Base-by-base conservation (phyloP, 2,888 invertebrate genomes). In the Latrodectus elegans region DNA sequence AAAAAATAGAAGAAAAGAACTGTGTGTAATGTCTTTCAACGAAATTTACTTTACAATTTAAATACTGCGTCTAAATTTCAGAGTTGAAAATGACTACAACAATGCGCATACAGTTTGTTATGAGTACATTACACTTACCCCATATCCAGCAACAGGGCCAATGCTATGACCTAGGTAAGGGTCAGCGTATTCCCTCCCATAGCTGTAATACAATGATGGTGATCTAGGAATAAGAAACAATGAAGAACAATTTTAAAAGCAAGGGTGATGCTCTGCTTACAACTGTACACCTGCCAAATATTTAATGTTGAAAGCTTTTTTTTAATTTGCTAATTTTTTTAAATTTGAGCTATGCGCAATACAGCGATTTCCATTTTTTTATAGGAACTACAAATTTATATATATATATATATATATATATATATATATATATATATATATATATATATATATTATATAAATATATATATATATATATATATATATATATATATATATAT, bases 111-210 rank as follows among this genome's bases (percentile, higher is more conserved):
- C 72, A 81, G 26, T 52, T 76, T 82, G 76, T 80, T 64, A 86
- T 80, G 64, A 76, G 22, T 53, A 77, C 85, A 71, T 60, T 38
- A 15, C 77, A 92, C 95, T 95, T 95, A 98, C 98, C 95, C 97
- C 97, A 93, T 98, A 98, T 92, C 98, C 97, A 91, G 98, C 96
- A 91, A 98, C 96, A 91, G 98, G 98, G 92, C 98, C 98, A 92
- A 98, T 97, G 91, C 97, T 96, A 94, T 98, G 97, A 90, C 93
- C 97, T 92, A 98, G 94, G 93, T 97, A 98, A 88, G 97, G 97
- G 93, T 98, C 98, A 91, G 97, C 96, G 92, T 91, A 91, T 89
- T 97, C 97, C 92, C 97, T 95, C 91, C 96, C 96, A 92, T 97
- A 97, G 90, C 96, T 96, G 93, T 88, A 79, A 90, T 90, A 90